phyloP scores from a whole-genome alignment of 2,797 vertebrate species.

The Hippopotamyrus pictus region DNA sequence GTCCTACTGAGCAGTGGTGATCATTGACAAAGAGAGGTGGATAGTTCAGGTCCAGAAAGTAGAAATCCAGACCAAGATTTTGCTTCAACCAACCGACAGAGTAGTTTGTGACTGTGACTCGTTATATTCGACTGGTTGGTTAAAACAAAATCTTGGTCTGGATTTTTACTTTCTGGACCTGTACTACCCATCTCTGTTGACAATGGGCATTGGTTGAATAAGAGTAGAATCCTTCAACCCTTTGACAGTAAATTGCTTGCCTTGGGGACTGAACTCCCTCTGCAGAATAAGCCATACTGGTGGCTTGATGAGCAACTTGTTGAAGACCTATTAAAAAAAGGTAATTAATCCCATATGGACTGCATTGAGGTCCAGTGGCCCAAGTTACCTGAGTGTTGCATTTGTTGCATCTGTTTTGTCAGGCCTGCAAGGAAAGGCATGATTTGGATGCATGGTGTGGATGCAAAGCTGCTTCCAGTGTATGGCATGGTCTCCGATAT shows the following conservation, averaged over 20 bases:
- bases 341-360: not conserved
- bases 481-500: too few species aligned
- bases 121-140: too few species aligned
- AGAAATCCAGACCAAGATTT: too few species aligned
- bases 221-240: not conserved
- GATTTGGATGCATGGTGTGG: too few species aligned
- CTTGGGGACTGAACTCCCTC: not conserved
- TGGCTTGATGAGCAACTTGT: not conserved
- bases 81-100: too few species aligned
- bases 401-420: not conserved
- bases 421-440: too few species aligned
- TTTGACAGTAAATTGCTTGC: not conserved
- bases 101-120: too few species aligned
- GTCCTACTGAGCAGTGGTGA: too few species aligned
- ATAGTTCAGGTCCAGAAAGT: too few species aligned
- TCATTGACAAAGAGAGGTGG: too few species aligned
- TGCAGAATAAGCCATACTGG: not conserved
- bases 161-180: not conserved
- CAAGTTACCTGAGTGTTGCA: not conserved
- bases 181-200: not conserved
- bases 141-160: not conserved
- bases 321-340: not conserved
- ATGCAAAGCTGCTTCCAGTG: too few species aligned
- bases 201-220: not conserved
- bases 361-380: not conserved